Conservation (phyloP, 2,113 vertebrate genomes). For the Pipa parva region DNA sequence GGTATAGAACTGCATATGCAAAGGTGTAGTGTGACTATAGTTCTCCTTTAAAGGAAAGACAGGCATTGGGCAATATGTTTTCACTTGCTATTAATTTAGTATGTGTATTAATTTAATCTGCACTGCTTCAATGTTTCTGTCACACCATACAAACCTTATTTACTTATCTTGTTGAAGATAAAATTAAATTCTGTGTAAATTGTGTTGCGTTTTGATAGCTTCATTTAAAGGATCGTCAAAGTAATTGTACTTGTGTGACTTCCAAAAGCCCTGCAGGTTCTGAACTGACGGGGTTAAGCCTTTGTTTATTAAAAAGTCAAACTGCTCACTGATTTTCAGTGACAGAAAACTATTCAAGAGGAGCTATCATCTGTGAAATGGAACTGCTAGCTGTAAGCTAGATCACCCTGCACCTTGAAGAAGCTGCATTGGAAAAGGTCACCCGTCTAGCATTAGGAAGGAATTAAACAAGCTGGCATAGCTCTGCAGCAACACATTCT, state of each 20-base stretch:
- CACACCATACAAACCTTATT: neutral
- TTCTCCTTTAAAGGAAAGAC: neutral
- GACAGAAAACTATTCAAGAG: slow-evolving; percentile 30
- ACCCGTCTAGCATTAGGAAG: slow-evolving; percentile 25
- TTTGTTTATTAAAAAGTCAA: slow-evolving; percentile 42
- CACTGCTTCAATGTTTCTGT: too few relatives aligned
- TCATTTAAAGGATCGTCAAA: neutral
- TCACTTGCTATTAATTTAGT: too few relatives aligned
- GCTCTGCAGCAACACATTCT: slow-evolving; percentile 5
- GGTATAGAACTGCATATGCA: too few relatives aligned
- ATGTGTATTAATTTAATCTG: too few relatives aligned
- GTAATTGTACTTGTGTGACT: neutral
- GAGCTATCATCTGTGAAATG: slow-evolving; percentile 43
- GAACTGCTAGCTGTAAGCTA: slow-evolving; percentile 22
- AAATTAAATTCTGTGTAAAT: slow-evolving; percentile 17
- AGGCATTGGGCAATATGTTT: neutral
- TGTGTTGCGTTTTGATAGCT: neutral
- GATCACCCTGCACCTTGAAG: slow-evolving; percentile 4
- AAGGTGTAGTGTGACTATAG: neutral
- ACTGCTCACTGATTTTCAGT: slow-evolving; percentile 34
- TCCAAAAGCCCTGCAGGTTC: neutral
- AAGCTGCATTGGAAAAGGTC: slow-evolving; percentile 32
- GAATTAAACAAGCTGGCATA: slow-evolving; percentile 21
- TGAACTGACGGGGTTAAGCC: slow-evolving; percentile 23
- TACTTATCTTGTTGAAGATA: neutral